These are phyloP conservation scores for Nematostella vectensis DNA, from an alignment of 92 coral and sea anemone genomes.

Conservation along the genomic window DNA sequence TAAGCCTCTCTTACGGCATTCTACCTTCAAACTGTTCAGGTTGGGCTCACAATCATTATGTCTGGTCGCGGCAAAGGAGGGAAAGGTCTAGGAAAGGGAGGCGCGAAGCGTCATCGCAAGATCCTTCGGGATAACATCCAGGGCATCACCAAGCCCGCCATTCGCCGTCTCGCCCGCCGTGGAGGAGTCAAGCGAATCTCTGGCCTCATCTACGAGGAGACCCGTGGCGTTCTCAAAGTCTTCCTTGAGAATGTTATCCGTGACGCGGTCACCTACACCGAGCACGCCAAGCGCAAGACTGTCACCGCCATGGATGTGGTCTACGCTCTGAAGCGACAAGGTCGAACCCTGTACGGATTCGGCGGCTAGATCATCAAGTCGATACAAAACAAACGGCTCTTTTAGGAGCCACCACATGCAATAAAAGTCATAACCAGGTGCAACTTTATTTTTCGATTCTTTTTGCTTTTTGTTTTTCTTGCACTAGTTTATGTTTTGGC, in stretches of 20 bases:
- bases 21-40: no score
- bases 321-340: constrained; percentile 85
- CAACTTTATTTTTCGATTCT: no score
- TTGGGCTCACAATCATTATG: no score
- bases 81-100: constrained; percentile 96
- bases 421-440: no score
- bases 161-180: constrained; percentile 88
- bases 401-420: no score
- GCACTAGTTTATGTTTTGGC: no score
- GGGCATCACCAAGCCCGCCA: constrained; percentile 77
- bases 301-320: constrained; percentile 89
- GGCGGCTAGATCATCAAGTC: no score
- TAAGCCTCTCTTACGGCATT: no score
- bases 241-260: constrained; percentile 97
- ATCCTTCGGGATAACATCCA: constrained; percentile 61
- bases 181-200: constrained; percentile 90
- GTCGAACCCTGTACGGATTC: constrained; percentile 81
- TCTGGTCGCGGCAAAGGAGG: constrained; percentile 62
- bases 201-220: constrained; percentile 91
- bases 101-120: constrained; percentile 95
- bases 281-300: constrained; percentile 89
- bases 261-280: constrained; percentile 94
- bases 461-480: no score
- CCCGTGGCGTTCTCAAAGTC: constrained; percentile 92
- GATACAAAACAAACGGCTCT: no score